A percentile compares a stretch with the other conserved stretches of the same genome.
phyloP scores from a whole-genome alignment of 1,140 invertebrate genomes.

The Metaphire vulgaris region DNA sequence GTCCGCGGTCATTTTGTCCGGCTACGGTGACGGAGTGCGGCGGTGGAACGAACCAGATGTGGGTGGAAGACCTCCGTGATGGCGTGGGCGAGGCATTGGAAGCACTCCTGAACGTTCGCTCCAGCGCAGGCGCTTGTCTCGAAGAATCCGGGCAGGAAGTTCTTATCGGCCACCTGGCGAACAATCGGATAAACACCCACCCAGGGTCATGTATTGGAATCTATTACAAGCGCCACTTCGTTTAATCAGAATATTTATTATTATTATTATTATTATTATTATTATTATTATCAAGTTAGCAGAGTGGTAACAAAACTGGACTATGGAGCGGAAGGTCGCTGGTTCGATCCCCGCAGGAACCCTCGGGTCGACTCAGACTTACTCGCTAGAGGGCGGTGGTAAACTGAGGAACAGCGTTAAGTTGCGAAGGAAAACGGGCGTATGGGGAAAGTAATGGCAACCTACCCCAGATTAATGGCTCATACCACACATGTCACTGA shows the following conservation, averaged over 20 bases:
- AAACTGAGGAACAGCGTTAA: no score
- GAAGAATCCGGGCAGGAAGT: conserved; percentile 43
- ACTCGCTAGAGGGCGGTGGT: no score
- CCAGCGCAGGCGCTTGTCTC: conserved; percentile 47
- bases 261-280: not conserved
- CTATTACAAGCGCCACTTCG: not conserved
- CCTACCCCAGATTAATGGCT: no score
- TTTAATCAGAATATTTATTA: not conserved
- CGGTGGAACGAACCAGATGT: conserved; percentile 38
- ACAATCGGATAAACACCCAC: not conserved
- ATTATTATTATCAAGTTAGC: not conserved
- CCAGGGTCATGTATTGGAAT: not conserved
- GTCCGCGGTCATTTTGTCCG: no score
- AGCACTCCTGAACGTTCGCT: conserved; percentile 41
- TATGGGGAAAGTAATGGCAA: no score
- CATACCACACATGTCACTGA: no score
- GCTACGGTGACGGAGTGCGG: no score
- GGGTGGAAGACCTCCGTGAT: conserved; percentile 47
- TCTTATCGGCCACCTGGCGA: conserved; percentile 38
- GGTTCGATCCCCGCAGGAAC: no score
- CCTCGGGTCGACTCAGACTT: no score
- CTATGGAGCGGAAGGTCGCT: no score
- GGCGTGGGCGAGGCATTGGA: conserved; percentile 42
- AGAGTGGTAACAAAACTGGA: no score
- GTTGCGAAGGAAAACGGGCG: no score